Evolutionary conservation across 2,888 invertebrate species (phyloP), one percentile per base, ranked within the genome.

Genomic region (Ernsta delagoae): DNA sequence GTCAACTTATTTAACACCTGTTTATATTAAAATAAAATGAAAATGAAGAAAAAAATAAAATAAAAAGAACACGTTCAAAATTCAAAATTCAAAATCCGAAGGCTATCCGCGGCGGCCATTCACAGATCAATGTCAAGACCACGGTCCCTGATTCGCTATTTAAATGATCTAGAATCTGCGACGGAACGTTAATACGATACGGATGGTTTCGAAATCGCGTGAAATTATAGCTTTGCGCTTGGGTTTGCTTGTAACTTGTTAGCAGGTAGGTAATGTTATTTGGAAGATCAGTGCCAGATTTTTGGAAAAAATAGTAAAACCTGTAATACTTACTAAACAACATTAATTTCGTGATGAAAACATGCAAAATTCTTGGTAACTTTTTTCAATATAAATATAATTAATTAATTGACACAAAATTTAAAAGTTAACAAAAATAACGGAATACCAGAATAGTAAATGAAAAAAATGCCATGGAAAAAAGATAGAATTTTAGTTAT

Each of bases 141-240:
- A 74, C 77, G 83, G 80, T 80, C 82, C 16, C 84, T 85, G 89
- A 85, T 86, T 85, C 86, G 87, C 86, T 92, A 91, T 92, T 88
- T 93, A 93, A 91, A 86, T 92, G 90, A 87, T 86, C 90, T 87
- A 88, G 86, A 84, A 87, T 80, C 76, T 71, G 72, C 70, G 73
- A 73, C 75, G 76, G 82, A 65, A 59, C 71, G 74, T 79, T 83
- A 85, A 84, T 83, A 82, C 79, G 84, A 83, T 85, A 78, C 78
- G 77, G 77, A 77, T 79, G 74, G 78, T 81, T 84, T 82, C 77
- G 77, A 82, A 79, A 80, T 75, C 75, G 70, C 65, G 65, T 72
- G 66, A 16, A 69, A 70, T 75, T 36, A 72, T 71, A 59, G 60
- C 39, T 59, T 62, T 45, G 65, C 70, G 53, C 64, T 61, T 67